These are phyloP conservation scores for Cariama cristata DNA, from an alignment of 2,113 vertebrate genomes.

Conservation along the genomic window DNA sequence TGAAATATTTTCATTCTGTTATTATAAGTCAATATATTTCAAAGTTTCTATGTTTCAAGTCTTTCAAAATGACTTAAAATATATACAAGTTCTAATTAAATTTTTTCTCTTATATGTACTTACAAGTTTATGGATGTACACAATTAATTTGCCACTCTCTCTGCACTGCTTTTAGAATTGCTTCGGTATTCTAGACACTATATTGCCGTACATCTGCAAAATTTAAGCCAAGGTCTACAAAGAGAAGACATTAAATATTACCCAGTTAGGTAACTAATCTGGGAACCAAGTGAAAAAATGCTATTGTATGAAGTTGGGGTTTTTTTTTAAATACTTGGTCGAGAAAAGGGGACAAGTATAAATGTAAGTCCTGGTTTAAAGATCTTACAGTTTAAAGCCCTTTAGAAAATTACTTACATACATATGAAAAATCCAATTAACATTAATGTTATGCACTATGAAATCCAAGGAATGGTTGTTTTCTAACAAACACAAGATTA, in stretches of 20 bases:
- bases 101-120: background rate
- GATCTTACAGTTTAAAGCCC: background rate
- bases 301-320: background rate
- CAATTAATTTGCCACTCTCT: background rate
- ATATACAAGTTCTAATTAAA: background rate
- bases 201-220: background rate
- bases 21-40: background rate
- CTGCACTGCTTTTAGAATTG: background rate
- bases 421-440: background rate
- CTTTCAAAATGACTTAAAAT: background rate
- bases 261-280: background rate
- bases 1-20: background rate
- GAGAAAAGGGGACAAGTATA: background rate
- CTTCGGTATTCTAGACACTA: background rate
- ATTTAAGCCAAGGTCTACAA: background rate
- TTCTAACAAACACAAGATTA: background rate
- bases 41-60: background rate
- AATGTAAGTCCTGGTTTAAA: background rate
- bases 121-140: background rate
- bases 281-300: background rate
- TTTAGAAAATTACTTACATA: background rate
- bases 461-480: background rate
- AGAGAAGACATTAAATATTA: background rate
- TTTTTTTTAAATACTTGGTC: background rate
- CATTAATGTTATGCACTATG: background rate